A percentile compares a stretch with the other conserved stretches of the same genome.
Evolutionary conservation across 2,888 invertebrate genomes (phyloP).

Genomic region (Eretmocerus hayati): DNA sequence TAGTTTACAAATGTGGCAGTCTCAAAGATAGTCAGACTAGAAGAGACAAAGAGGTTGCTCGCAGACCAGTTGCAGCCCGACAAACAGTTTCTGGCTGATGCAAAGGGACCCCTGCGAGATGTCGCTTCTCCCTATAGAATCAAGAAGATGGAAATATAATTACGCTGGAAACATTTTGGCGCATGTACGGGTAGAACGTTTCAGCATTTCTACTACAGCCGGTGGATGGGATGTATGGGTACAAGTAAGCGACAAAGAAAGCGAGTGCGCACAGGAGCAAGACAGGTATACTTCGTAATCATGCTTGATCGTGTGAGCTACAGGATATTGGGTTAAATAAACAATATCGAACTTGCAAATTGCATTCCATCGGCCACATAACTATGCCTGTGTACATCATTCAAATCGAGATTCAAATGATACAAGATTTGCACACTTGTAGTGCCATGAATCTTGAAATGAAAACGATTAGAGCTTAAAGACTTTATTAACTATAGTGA

Average conservation of each 20-base stretch:
- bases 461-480: no score
- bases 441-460: no score
- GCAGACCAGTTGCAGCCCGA: no score
- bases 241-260: slow-evolving; percentile 2
- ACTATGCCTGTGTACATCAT: neutral
- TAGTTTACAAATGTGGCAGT: no score
- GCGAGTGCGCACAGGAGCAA: neutral
- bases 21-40: no score
- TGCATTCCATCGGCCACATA: slow-evolving; percentile 20
- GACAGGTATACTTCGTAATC: slow-evolving; percentile 35
- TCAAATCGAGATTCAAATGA: no score
- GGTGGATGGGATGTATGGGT: slow-evolving; percentile 17
- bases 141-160: slow-evolving; percentile 44
- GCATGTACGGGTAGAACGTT: slow-evolving; percentile 11
- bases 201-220: neutral
- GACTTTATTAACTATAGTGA: no score
- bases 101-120: neutral
- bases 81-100: no score
- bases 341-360: slow-evolving; percentile 43
- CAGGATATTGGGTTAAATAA: slow-evolving; percentile 46
- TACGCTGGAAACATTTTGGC: slow-evolving; percentile 31
- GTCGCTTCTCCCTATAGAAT: slow-evolving; percentile 13
- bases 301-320: slow-evolving; percentile 44
- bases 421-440: no score
- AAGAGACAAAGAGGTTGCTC: neutral